phyloP scores from a whole-genome alignment of 2,113 vertebrate species.

The Rostratula benghalensis region DNA sequence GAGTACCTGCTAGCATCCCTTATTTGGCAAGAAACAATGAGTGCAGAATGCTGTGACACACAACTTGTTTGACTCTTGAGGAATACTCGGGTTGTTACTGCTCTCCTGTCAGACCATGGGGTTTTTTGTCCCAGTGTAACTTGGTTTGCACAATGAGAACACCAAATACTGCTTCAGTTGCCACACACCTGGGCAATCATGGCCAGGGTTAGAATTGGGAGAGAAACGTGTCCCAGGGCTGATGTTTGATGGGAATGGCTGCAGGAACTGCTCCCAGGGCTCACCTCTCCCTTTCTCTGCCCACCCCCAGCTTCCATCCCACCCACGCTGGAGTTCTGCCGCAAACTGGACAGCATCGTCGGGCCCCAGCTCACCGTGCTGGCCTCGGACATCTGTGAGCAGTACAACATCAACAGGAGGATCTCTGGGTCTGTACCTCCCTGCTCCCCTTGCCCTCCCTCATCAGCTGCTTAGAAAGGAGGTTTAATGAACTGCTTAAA shows the following conservation, averaged over 20 bases:
- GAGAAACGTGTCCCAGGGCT: neutral
- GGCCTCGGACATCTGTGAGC: constrained; percentile 97
- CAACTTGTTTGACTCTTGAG: neutral
- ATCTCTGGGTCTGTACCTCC: constrained; percentile 86
- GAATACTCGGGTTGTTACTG: neutral
- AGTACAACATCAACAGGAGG: constrained; percentile 95
- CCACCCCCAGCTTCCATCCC: constrained; percentile 80
- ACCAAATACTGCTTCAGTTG: neutral
- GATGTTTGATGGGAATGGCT: neutral
- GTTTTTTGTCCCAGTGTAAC: neutral
- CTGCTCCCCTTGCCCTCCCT: neutral
- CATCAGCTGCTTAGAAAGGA: neutral
- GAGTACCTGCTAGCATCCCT: constrained; percentile 59
- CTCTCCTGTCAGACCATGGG: neutral
- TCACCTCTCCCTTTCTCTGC: neutral
- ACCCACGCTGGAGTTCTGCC: constrained; percentile 90
- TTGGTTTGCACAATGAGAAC: neutral
- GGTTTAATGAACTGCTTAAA: neutral
- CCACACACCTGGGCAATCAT: neutral
- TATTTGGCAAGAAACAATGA: neutral
- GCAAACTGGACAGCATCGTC: constrained; percentile 90
- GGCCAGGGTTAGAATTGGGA: neutral
- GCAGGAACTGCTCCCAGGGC: neutral
- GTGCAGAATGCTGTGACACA: neutral
- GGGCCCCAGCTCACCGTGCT: constrained; percentile 96